Base-by-base conservation (phyloP, 2,888 invertebrate species). In the Hirtodrosophila alboralis region DNA sequence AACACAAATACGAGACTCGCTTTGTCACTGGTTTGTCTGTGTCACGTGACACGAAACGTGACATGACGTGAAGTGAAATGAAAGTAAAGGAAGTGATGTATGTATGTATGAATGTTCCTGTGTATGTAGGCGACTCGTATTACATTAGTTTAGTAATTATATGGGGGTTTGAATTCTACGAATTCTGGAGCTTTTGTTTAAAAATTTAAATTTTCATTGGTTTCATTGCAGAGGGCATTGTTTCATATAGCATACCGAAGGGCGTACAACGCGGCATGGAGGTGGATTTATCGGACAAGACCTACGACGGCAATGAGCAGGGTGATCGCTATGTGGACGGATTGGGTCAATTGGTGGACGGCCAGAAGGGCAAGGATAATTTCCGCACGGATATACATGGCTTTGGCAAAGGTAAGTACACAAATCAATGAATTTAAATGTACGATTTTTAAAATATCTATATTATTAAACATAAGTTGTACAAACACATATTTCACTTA, bases 241-340 rank as follows among this genome's bases (percentile, higher is more conserved):
- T 95, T 77, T 94, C 95, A 69, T 97, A 97, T 91, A 93, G 94
- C 75, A 94, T 95, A 92, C 95, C 95, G 21, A 94, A 95, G 90
- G 95, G 95, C 80, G 92, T 93, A 44, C 92, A 93, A 63, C 93
- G 94, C 86, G 92, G 94, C 49, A 92, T 94, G 61, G 95, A 95
- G 87, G 92, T 96, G 79, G 95, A 95, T 90, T 92, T 96, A 51
- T 93, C 94, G 57, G 96, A 96, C 91, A 92, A 93, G 74, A 95
- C 94, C 16, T 96, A 96, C 91, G 96, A 96, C 89, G 95, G 95
- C 36, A 90, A 91, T 56, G 93, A 93, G 78, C 93, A 93, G 84
- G 91, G 91, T 57, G 93, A 93, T 75, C 92, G 92, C 70, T 92
- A 94, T 74, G 92, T 92, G 63, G 93, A 93, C 45, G 96, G 96